phyloP scores from a whole-genome alignment of 2,888 invertebrate species.

The Ferrisia virgata region DNA sequence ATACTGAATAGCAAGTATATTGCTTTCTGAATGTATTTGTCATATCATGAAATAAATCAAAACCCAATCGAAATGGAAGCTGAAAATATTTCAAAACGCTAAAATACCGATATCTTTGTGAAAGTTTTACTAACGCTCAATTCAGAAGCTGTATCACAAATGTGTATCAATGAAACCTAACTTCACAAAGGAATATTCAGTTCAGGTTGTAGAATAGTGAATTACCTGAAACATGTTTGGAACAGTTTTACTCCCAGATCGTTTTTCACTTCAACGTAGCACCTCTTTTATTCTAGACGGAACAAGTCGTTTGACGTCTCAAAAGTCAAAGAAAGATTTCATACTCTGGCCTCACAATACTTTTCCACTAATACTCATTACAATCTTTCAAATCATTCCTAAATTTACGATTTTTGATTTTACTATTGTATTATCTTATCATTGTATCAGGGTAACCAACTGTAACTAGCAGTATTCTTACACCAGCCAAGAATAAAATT shows the following conservation, averaged over 20 bases:
- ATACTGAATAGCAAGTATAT: slow-evolving; percentile 89
- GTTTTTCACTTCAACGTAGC: neutral
- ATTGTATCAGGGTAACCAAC: neutral
- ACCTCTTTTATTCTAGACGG: neutral
- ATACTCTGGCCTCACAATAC: neutral
- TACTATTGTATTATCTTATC: slow-evolving; percentile 12
- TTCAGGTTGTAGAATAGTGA: neutral
- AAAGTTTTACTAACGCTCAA: neutral
- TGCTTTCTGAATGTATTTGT: slow-evolving; percentile 77
- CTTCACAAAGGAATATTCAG: neutral
- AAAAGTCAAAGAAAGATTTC: neutral
- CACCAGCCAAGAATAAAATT: no score
- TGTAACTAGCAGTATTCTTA: neutral
- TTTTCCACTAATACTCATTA: neutral
- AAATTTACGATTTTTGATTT: neutral
- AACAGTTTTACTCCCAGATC: neutral
- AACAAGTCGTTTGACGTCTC: neutral
- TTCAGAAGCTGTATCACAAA: neutral
- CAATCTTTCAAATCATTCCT: neutral
- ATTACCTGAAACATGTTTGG: slow-evolving; percentile 24
- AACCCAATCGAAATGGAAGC: slow-evolving; percentile 73
- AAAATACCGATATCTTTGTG: neutral
- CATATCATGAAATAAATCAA: slow-evolving; percentile 83
- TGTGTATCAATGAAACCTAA: neutral
- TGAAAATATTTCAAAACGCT: neutral